Percentiles rank a stretch among this genome's conserved stretches.
Conservation (phyloP, 30 jellyfish, hydroid and myxozoan genomes). For the Aurelia coerulea region DNA sequence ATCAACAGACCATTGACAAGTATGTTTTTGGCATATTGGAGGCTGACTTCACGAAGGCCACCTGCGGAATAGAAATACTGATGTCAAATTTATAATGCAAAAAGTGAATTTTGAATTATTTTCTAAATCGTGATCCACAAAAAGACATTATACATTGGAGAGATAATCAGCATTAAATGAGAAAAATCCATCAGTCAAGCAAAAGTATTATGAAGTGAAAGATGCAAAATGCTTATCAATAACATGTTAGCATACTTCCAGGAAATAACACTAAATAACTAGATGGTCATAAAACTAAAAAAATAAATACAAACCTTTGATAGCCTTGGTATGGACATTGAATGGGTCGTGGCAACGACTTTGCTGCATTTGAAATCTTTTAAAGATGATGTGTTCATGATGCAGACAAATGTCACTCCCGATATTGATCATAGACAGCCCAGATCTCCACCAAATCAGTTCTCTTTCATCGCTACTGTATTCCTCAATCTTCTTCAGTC, state of each 20-base stretch:
- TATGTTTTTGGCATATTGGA: background rate
- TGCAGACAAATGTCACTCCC: constrained; percentile 21
- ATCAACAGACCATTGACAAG: background rate
- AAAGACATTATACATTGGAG: no score
- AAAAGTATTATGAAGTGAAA: no score
- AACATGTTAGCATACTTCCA: no score
- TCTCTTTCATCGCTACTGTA: constrained; percentile 1
- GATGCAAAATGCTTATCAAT: no score
- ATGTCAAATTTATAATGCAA: background rate
- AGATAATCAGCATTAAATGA: no score
- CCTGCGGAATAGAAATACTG: background rate
- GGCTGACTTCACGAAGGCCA: no score
- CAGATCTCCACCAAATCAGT: constrained; percentile 46
- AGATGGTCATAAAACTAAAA: no score
- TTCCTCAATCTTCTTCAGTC: no score
- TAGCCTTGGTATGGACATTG: constrained; percentile 11
- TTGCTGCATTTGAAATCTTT: constrained; percentile 5
- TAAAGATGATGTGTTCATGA: constrained; percentile 24
- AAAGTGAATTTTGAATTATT: no score
- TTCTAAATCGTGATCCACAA: no score
- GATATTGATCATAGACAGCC: constrained; percentile 19
- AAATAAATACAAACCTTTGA: background rate
- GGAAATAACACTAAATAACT: background rate
- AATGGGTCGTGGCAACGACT: constrained; percentile 44
- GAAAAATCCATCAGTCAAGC: no score